Conservation (phyloP, 2,888 invertebrate genomes). For the Altica lythri region DNA sequence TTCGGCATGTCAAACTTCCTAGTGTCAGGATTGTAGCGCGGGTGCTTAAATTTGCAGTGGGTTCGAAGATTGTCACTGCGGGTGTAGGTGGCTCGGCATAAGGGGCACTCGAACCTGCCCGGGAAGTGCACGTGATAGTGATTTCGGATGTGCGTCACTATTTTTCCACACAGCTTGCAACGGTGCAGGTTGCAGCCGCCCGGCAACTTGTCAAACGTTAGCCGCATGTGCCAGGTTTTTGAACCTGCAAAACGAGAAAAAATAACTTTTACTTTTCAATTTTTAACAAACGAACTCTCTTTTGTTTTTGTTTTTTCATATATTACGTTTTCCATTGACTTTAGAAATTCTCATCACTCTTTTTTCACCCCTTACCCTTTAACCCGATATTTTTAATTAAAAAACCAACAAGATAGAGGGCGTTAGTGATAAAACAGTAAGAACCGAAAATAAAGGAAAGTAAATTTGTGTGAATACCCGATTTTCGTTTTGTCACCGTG, state of each 20-base stretch:
- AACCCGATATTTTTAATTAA: neutral
- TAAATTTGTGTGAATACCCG: too few relatives aligned
- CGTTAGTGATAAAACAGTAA: too few relatives aligned
- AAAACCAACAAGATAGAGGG: too few relatives aligned
- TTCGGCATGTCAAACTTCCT: conserved; percentile 78
- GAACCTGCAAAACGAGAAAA: conserved; percentile 77
- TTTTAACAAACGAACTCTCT: neutral
- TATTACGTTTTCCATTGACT: conserved; percentile 15
- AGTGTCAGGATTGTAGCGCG: conserved; percentile 83
- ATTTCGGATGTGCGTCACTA: conserved; percentile 92
- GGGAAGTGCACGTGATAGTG: conserved; percentile 94
- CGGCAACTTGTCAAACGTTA: conserved; percentile 91
- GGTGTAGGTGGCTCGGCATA: conserved; percentile 89
- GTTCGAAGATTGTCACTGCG: conserved; percentile 91
- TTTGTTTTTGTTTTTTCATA: neutral
- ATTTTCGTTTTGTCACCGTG: too few relatives aligned
- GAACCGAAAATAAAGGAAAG: too few relatives aligned
- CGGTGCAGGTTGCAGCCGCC: conserved; percentile 92
- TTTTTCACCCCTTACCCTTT: too few relatives aligned
- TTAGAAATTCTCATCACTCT: neutral
- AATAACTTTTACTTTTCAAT: conserved; percentile 28
- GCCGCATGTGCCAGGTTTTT: conserved; percentile 94
- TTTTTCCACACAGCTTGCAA: conserved; percentile 93
- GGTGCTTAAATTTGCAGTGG: conserved; percentile 92
- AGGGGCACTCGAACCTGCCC: conserved; percentile 88